A percentile compares a stretch with the other conserved stretches of the same genome.
Conservation (phyloP, 2,888 invertebrate species). For the Agonum fuliginosum region DNA sequence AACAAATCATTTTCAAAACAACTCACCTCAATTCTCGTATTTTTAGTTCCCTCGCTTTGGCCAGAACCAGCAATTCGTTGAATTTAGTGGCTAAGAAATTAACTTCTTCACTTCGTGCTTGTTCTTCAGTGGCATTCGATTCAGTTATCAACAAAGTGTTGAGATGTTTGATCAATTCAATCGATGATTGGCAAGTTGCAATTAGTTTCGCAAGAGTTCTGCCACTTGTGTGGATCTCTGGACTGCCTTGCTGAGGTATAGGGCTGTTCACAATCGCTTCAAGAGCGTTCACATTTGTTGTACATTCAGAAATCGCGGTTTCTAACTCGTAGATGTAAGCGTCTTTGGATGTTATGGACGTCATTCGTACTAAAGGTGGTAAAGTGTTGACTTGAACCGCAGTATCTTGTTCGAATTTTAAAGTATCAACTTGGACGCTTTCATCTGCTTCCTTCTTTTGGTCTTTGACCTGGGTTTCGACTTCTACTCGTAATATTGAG, state of each 20-base stretch:
- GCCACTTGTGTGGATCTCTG: constrained; percentile 78
- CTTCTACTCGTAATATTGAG: constrained; percentile 71
- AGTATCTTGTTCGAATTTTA: constrained; percentile 84
- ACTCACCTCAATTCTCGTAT: constrained; percentile 85
- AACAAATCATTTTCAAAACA: no score
- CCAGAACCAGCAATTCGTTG: constrained; percentile 80
- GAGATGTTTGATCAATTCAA: constrained; percentile 88
- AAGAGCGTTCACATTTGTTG: constrained; percentile 79
- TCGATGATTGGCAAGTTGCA: constrained; percentile 85
- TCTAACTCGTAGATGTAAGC: constrained; percentile 86
- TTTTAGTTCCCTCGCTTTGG: constrained; percentile 84
- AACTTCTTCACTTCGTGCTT: constrained; percentile 81
- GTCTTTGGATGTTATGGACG: constrained; percentile 86
- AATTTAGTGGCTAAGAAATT: constrained; percentile 80
- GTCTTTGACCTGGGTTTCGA: constrained; percentile 68
- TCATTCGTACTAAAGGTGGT: constrained; percentile 77
- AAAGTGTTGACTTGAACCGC: constrained; percentile 90
- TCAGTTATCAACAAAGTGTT: constrained; percentile 84
- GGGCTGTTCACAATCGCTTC: constrained; percentile 79
- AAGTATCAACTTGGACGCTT: constrained; percentile 82
- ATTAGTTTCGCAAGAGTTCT: constrained; percentile 85
- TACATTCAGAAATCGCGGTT: constrained; percentile 84
- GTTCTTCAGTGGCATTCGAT: constrained; percentile 80
- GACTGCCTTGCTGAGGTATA: constrained; percentile 74
- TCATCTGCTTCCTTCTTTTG: constrained; percentile 74